phyloP scores from a whole-genome alignment of 2,888 invertebrate species.

The Lottia gigantea region DNA sequence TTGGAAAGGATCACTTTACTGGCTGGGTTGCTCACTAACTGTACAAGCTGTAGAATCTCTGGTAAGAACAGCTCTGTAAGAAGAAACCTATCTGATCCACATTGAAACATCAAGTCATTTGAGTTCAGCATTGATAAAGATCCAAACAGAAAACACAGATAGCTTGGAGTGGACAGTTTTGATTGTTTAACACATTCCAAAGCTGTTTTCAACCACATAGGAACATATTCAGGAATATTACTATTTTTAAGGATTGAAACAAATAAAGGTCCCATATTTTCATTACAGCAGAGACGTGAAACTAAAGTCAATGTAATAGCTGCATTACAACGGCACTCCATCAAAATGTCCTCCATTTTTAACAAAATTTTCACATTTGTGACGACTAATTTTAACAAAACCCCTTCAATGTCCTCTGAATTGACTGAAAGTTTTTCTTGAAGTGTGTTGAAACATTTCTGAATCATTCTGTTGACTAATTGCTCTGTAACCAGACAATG shows the following conservation, averaged over 20 bases:
- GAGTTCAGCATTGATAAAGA: slow-evolving; percentile 40
- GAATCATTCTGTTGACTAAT: slow-evolving; percentile 49
- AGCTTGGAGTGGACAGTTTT: slow-evolving; percentile 34
- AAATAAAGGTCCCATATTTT: slow-evolving; percentile 13
- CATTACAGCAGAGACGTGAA: slow-evolving; percentile 31
- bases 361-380: slow-evolving; percentile 9
- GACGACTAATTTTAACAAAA: neutral
- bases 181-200: slow-evolving; percentile 22
- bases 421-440: slow-evolving; percentile 12
- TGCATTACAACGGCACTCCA: slow-evolving; percentile 55
- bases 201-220: slow-evolving; percentile 30
- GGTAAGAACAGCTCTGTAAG: slow-evolving; percentile 22
- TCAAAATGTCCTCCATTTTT: slow-evolving; percentile 49
- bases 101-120: slow-evolving; percentile 28
- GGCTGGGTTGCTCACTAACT: slow-evolving; percentile 43
- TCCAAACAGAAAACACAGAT: slow-evolving; percentile 44
- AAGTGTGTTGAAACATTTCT: slow-evolving; percentile 40
- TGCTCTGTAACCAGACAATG: slow-evolving; percentile 52
- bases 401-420: slow-evolving; percentile 25
- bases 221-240: neutral
- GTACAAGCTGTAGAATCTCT: slow-evolving; percentile 14
- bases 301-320: slow-evolving; percentile 51
- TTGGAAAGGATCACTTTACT: slow-evolving; percentile 48
- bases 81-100: neutral
- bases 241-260: neutral